These are phyloP conservation scores for Drosophila buzzatii DNA, from an alignment of 2,888 invertebrate species.

Conservation along the genomic window DNA sequence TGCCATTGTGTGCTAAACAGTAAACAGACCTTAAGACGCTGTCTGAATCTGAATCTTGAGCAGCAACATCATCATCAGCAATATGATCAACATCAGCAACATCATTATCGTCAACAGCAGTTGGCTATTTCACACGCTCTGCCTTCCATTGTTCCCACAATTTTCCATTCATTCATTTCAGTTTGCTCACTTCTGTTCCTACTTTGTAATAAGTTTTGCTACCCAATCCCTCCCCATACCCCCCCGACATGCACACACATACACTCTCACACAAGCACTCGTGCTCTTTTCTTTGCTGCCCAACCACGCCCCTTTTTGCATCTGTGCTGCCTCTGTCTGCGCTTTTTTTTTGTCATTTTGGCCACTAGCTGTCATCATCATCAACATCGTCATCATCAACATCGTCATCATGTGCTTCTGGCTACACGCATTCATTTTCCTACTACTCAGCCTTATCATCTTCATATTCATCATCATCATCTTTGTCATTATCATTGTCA, in stretches of 20 bases:
- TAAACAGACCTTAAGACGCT: conserved; percentile 43
- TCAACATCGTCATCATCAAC: conserved; percentile 18
- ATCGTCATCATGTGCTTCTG: conserved; percentile 23
- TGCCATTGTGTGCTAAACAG: conserved; percentile 83
- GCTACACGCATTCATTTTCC: conserved; percentile 6
- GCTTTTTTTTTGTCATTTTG: conserved; percentile 51
- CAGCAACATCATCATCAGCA: conserved; percentile 30
- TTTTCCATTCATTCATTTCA: conserved; percentile 80
- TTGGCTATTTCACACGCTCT: conserved; percentile 72
- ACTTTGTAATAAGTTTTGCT: conserved; percentile 76
- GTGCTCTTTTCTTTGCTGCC: not conserved
- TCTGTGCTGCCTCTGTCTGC: conserved; percentile 13
- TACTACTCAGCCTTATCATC: conserved; percentile 20
- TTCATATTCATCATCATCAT: conserved; percentile 8
- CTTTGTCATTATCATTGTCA: conserved; percentile 9
- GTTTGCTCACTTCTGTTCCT: conserved; percentile 79
- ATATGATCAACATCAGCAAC: conserved; percentile 30
- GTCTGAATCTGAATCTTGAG: conserved; percentile 49
- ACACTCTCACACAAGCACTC: not conserved
- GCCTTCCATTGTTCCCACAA: conserved; percentile 78
- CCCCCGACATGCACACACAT: conserved; percentile 23
- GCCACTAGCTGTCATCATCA: conserved; percentile 39
- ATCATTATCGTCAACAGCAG: conserved; percentile 20
- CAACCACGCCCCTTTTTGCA: conserved; percentile 15
- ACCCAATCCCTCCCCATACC: conserved; percentile 2